Percentiles rank a stretch among this genome's conserved stretches.
Conservation (phyloP, 2,888 invertebrate species). For the Caenorhabditis sp. region DNA sequence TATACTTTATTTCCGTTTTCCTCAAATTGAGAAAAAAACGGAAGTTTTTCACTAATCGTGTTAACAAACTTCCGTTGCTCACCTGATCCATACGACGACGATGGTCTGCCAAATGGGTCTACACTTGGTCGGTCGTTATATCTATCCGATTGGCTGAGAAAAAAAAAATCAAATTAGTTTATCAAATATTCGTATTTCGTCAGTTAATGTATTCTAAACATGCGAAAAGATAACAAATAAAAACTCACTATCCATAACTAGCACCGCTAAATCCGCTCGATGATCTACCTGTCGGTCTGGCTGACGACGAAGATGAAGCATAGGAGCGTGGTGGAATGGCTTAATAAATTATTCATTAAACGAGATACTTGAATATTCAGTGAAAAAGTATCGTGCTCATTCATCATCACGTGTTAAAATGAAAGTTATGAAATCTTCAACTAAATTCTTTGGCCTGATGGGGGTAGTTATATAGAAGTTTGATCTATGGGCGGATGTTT, state of each 20-base stretch:
- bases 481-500: neutral
- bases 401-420: neutral
- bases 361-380: neutral
- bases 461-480: neutral
- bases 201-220: neutral
- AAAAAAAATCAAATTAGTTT: neutral
- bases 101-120: conserved; percentile 34
- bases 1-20: neutral
- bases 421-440: neutral
- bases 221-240: too few relatives aligned
- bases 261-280: neutral
- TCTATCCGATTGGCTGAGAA: neutral
- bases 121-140: conserved; percentile 13
- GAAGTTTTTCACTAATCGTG: neutral
- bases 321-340: neutral
- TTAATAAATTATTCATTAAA: neutral
- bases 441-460: neutral
- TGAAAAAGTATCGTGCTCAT: conserved; percentile 3
- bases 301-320: neutral
- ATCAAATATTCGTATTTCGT: neutral
- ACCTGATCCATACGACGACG: neutral
- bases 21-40: neutral
- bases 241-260: conserved; percentile 31
- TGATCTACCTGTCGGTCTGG: neutral
- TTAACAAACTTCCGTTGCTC: neutral